phyloP scores from a whole-genome alignment of 2,113 vertebrate genomes.

The Aphelocoma coerulescens region DNA sequence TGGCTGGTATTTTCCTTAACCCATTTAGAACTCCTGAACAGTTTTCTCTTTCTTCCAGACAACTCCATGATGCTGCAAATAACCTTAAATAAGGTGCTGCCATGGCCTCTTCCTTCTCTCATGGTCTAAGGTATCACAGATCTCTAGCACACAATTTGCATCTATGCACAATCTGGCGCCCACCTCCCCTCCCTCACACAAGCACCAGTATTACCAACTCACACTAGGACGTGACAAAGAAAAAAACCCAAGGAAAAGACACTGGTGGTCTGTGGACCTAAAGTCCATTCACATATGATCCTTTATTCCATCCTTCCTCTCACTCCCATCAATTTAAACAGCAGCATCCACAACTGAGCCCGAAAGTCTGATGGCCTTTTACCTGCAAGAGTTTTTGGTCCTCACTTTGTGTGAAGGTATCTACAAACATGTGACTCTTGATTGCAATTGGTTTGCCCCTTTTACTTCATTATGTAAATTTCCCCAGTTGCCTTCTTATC shows the following conservation, averaged over 20 bases:
- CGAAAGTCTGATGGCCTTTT: neutral
- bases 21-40: neutral
- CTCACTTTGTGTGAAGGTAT: neutral
- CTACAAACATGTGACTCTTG: neutral
- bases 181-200: neutral
- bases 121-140: rapidly evolving
- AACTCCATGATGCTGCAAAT: neutral
- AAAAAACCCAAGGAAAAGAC: neutral
- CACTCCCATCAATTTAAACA: neutral
- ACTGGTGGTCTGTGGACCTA: rapidly evolving
- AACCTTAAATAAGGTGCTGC: neutral
- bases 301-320: neutral
- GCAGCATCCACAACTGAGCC: neutral
- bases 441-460: neutral
- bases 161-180: neutral
- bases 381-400: neutral
- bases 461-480: neutral
- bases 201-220: neutral
- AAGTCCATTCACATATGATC: neutral
- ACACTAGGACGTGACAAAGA: rapidly evolving
- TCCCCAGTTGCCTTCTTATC: neutral
- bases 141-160: neutral
- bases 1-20: neutral
- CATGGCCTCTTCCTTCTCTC: neutral
- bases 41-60: neutral